Evolutionary conservation across 1,140 invertebrate genomes (phyloP), one percentile per base, ranked within the genome.

Genomic region (Pseudomyrmex concolor): DNA sequence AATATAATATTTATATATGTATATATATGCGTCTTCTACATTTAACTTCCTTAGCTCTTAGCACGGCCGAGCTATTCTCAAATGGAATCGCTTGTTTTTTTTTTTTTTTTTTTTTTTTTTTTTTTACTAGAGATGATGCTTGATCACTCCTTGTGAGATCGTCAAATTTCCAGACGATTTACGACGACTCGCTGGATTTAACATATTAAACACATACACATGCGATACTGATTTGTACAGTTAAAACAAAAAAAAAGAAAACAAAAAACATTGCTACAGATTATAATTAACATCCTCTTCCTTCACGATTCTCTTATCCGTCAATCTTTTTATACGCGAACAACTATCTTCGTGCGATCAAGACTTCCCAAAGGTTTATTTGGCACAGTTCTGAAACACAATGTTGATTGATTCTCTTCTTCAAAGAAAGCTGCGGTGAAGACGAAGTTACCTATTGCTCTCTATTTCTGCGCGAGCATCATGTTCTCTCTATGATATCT

Each of bases 401-500:
- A 12, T 7, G 59, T 59, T 85, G 17, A 43, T 45, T 77, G 25
- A n/a, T 63, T 22, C 63, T 72, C 59, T 70, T 12, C 43, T 22
- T 66, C 50, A 74, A 72, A 54, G 19, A 25, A 62, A 80, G 71
- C 67, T 34, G 67, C 60, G 54, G 25, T 22, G 55, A 68, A 10
- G n/a, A 25, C 34, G 45, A n/a, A 59, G 22, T 83, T 86, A 22
- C 80, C 84, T 83, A 89, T 74, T 1, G 86, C 48, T n/a, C 51
- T 25, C 45, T 19, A 70, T 25, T 71, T 25, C 22, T 17, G 50
- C 22, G 45, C 59, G 34, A 68, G 76, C 15, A 62, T 64, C 66
- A 80, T 83, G 17, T 86, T 81, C 71, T 45, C 90, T n/a, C 86
- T 9, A 77, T 73, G 84, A 78, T 13, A 83, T 83, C 19, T 87